phyloP scores from a whole-genome alignment of 1,140 invertebrate genomes.

The Microplitis demolitor region DNA sequence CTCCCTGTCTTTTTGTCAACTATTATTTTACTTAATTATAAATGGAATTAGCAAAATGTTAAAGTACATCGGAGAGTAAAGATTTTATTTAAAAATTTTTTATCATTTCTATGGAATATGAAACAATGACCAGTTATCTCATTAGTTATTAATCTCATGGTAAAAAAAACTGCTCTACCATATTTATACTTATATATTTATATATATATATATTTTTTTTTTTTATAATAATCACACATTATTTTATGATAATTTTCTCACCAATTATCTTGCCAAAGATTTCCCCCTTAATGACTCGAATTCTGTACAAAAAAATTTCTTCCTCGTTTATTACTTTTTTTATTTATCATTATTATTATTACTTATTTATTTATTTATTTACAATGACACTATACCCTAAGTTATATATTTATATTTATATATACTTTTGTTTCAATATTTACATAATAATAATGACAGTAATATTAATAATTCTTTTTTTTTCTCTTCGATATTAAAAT shows the following conservation, averaged over 20 bases:
- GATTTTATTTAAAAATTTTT: too few relatives aligned
- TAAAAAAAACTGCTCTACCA: slow-evolving; percentile 5
- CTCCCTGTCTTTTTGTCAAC: not conserved
- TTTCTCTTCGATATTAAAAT: not conserved
- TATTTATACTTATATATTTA: not conserved
- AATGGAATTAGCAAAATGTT: too few relatives aligned
- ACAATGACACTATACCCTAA: slow-evolving; percentile 4
- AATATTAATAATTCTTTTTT: not conserved
- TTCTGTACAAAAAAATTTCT: not conserved
- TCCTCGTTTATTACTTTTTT: not conserved
- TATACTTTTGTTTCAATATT: not conserved
- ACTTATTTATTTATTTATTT: not conserved
- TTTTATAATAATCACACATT: not conserved
- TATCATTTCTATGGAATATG: not conserved
- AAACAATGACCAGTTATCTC: not conserved
- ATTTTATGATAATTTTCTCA: not conserved
- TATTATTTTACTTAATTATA: too few relatives aligned
- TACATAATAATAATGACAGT: not conserved
- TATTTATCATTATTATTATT: not conserved
- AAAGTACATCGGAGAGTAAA: too few relatives aligned
- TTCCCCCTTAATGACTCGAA: not conserved
- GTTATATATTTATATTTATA: not conserved
- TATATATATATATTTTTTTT: not conserved
- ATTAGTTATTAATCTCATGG: not conserved
- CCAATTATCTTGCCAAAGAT: not conserved